Conservation (phyloP, 2,797 vertebrate genomes). For the Cynopterus sphinx region DNA sequence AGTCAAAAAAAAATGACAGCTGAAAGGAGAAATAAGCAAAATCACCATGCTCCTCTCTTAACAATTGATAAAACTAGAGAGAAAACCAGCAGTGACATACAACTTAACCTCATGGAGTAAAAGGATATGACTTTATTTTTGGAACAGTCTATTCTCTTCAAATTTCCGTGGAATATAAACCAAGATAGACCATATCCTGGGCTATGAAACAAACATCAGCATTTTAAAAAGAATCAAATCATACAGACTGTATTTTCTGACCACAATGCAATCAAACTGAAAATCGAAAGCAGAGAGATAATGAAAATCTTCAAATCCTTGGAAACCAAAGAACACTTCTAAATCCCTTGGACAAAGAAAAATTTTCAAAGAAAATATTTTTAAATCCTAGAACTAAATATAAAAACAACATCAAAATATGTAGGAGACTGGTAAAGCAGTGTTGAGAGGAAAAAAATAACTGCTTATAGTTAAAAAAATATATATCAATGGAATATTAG, state of each 20-base stretch:
- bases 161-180: background rate
- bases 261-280: background rate
- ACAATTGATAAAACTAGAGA: background rate
- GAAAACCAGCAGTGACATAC: background rate
- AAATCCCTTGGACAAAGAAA: background rate
- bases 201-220: background rate
- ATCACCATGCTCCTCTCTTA: background rate
- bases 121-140: background rate
- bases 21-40: background rate
- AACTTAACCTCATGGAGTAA: background rate
- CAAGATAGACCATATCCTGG: background rate
- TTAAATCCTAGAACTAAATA: background rate
- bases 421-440: background rate
- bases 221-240: background rate
- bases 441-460: background rate
- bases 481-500: too few relatives aligned
- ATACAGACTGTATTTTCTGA: background rate
- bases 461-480: background rate
- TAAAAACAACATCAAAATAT: background rate
- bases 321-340: background rate
- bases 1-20: background rate
- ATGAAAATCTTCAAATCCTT: background rate
- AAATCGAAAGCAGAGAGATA: background rate
- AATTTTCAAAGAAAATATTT: background rate
- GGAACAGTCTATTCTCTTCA: background rate